These are phyloP conservation scores for Prionace glauca DNA, from an alignment of 2,797 vertebrate species.

Conservation along the genomic window DNA sequence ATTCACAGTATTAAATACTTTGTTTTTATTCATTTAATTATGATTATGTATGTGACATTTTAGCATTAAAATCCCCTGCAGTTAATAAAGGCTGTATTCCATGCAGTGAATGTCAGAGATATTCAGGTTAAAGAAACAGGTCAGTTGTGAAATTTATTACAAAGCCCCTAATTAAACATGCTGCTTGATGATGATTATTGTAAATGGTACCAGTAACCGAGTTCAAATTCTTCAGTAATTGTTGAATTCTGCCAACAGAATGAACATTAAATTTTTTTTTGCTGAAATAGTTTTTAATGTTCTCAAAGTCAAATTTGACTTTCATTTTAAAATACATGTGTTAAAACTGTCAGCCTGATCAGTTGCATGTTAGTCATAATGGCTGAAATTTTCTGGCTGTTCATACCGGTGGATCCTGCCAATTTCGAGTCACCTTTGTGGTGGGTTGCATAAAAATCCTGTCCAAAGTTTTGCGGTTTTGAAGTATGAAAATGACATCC, in stretches of 20 bases:
- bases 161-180: slow-evolving; percentile 19
- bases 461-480: not conserved
- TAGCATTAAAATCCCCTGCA: not conserved
- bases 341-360: not conserved
- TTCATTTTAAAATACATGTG: not conserved
- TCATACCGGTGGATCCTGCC: no score
- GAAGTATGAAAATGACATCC: not conserved
- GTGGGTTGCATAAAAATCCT: no score
- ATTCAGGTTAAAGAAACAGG: slow-evolving; percentile 32
- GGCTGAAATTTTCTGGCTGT: no score
- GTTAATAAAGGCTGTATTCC: not conserved
- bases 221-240: slow-evolving; percentile 16
- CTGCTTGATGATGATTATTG: slow-evolving; percentile 13
- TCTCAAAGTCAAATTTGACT: not conserved
- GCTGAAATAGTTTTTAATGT: not conserved
- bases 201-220: slow-evolving; percentile 23
- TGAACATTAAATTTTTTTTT: not conserved
- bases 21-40: slow-evolving; percentile 22
- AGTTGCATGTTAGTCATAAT: not conserved
- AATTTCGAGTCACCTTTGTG: no score
- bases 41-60: slow-evolving; percentile 28
- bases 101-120: slow-evolving; percentile 14
- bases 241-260: slow-evolving; percentile 18
- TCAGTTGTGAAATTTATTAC: slow-evolving; percentile 24
- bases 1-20: not conserved